phyloP scores from a whole-genome alignment of 1,140 invertebrate genomes.

The Pantala flavescens region DNA sequence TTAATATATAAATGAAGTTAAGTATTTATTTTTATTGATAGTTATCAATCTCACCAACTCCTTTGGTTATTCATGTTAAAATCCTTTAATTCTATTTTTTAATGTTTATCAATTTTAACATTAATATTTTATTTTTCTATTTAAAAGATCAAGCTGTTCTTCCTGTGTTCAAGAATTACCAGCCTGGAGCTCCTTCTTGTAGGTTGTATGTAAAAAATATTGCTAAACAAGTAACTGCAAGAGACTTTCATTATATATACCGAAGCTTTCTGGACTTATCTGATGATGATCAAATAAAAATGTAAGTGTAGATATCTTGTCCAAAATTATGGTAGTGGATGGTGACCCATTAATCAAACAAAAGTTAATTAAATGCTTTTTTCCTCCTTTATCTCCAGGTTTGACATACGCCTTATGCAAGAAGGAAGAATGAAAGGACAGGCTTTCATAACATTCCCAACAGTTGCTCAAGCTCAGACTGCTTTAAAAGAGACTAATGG shows the following conservation, averaged over 20 bases:
- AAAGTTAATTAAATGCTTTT: conserved; percentile 14
- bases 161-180: conserved; percentile 80
- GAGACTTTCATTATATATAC: conserved; percentile 72
- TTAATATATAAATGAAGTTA: too few species aligned
- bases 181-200: conserved; percentile 64
- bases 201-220: conserved; percentile 90
- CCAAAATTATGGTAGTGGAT: neutral
- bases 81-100: too few species aligned
- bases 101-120: too few species aligned
- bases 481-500: conserved; percentile 82
- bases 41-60: too few species aligned
- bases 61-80: too few species aligned
- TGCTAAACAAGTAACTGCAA: conserved; percentile 60
- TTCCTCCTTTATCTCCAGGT: conserved; percentile 37
- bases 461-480: conserved; percentile 53
- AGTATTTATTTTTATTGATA: too few species aligned
- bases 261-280: conserved; percentile 49
- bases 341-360: too few species aligned
- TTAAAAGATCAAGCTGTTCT: conserved; percentile 59
- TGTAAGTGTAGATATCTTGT: conserved; percentile 32
- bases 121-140: conserved; percentile 18
- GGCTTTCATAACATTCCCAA: conserved; percentile 78
- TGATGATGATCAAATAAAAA: conserved; percentile 39
- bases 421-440: conserved; percentile 94
- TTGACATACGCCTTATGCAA: conserved; percentile 83